These are phyloP conservation scores for Oreonectes daqikongensis DNA, from an alignment of 2,797 vertebrate genomes.

Conservation along the genomic window DNA sequence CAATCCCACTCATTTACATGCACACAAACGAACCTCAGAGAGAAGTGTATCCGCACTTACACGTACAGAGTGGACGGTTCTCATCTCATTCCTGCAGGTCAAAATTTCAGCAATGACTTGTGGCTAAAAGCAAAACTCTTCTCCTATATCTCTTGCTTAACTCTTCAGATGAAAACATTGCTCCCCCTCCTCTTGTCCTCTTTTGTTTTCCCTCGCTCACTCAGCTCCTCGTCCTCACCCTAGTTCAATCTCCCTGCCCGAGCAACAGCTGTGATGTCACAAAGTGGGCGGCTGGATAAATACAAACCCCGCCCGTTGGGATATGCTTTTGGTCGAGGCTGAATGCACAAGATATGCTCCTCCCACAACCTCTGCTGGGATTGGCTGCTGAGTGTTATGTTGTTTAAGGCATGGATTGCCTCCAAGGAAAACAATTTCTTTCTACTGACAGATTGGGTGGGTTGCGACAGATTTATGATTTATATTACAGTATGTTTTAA, in stretches of 20 bases:
- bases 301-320: conserved; percentile 67
- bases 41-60: conserved; percentile 42
- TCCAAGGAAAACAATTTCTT: conserved; percentile 75
- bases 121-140: conserved; percentile 44
- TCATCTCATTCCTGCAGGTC: conserved; percentile 50
- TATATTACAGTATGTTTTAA: no score
- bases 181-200: conserved; percentile 18
- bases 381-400: conserved; percentile 65
- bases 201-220: conserved; percentile 18
- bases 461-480: conserved; percentile 58
- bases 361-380: conserved; percentile 61
- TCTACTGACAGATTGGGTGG: conserved; percentile 52
- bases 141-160: conserved; percentile 33
- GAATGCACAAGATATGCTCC: conserved; percentile 57
- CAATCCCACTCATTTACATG: conserved; percentile 21
- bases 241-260: conserved; percentile 47
- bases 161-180: conserved; percentile 26
- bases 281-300: conserved; percentile 59
- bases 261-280: conserved; percentile 65
- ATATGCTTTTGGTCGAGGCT: conserved; percentile 62
- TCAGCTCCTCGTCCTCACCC: conserved; percentile 14
- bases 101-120: conserved; percentile 48
- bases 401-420: conserved; percentile 67
- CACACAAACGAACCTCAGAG: not conserved
- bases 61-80: conserved; percentile 43